Base-by-base conservation (phyloP, 1,140 invertebrate species). In the Polypedilum pembai region DNA sequence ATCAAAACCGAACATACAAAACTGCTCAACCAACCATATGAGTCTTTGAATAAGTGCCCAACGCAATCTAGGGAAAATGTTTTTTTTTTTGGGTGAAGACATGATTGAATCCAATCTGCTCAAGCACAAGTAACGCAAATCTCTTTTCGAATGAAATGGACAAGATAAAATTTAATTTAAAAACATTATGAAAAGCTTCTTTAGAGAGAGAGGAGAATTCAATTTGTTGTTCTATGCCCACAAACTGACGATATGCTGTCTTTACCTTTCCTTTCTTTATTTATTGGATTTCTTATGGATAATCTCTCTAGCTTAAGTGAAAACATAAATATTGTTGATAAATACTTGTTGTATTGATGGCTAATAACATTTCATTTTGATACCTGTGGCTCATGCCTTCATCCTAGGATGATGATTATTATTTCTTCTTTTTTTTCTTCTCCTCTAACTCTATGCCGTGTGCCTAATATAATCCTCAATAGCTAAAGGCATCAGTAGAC, bases 151-250 rank as follows among this genome's bases (percentile, higher is more conserved):
- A 20, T 69, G 17, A 69, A 20, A 21, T 21, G 65, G 65, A 69
- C 65, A 69, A 69, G 65, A 69, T 69, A 69, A 69, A 69, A 69
- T 69, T 69, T 69, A 69, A 69, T 69, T 69, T 69, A 69, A 69
- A 69, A 69, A 56, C 45, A 56, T 56, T 56, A 56, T n/a, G 45
- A 56, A 56, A 56, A 12, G 45, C 45, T 56, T 56, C 45, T 56
- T n/a, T n/a, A n/a, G n/a, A n/a, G n/a, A n/a, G n/a, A n/a, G n/a
- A n/a, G n/a, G 45, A 56, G 45, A 56, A 56, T 56, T 56, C 45
- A 56, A 56, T 56, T 56, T 56, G 12, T n/a, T 56, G 12, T 56
- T n/a, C 4, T 56, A n/a, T 56, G 45, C 45, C 24, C 24, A 33
- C 24, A 33, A 33, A 33, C 12, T 56, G 45, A 15, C 12, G 12